A percentile compares a stretch with the other conserved stretches of the same genome.
phyloP scores from a whole-genome alignment of 1,140 invertebrate genomes.

The Theocolax elegans region DNA sequence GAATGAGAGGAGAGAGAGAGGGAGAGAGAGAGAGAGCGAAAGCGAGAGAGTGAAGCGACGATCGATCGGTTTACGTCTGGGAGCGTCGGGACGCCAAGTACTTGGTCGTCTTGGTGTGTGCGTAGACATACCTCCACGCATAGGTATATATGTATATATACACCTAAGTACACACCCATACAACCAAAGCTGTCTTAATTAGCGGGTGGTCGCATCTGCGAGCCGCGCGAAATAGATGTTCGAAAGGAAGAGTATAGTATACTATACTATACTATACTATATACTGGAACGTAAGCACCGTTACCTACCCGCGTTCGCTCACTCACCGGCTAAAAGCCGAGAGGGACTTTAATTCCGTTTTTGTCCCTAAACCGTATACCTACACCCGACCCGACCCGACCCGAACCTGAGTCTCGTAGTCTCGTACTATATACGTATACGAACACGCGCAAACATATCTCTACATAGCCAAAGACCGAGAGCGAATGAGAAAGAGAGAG shows the following conservation, averaged over 20 bases:
- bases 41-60: background rate
- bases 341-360: slow-evolving; percentile 8
- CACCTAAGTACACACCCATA: too few species aligned
- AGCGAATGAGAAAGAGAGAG: slow-evolving; percentile 2
- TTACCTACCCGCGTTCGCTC: background rate
- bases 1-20: background rate
- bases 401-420: too few species aligned
- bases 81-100: slow-evolving; percentile 45
- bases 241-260: too few species aligned
- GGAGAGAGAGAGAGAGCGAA: background rate
- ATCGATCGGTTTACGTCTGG: slow-evolving; percentile 53
- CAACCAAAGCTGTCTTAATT: background rate
- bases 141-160: too few species aligned
- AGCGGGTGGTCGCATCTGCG: background rate
- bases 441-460: too few species aligned
- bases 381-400: too few species aligned
- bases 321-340: too few species aligned
- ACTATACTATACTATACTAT: too few species aligned
- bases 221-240: too few species aligned
- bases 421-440: too few species aligned
- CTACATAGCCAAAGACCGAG: background rate
- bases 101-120: background rate
- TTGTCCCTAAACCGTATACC: background rate
- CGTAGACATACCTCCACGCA: background rate
- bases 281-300: too few species aligned